Base-by-base conservation (phyloP, 2,888 invertebrate species). In the Drosophila multiciliata region DNA sequence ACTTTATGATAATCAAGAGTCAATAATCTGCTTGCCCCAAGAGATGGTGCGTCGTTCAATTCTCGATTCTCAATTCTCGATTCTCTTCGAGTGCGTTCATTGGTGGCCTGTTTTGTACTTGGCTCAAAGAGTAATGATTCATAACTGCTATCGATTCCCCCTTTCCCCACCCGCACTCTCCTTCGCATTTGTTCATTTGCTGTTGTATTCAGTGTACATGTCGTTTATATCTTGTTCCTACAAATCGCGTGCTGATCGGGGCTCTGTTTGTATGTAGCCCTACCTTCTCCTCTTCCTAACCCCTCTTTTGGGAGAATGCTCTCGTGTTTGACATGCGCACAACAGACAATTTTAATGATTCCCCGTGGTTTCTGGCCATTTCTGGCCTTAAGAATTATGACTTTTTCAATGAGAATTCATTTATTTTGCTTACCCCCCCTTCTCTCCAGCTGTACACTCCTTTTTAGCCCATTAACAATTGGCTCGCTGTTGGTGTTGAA, bases 141-240 rank as follows among this genome's bases (percentile, higher is more conserved):
- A 87, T 87, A 87, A 82, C 71, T 82, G 73, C 63, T 67, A 35
- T 62, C 45, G 40, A 20, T 29, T 20, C 42, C 42, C 29, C 26
- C 40, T 45, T 1, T 1, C 54, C 33, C 42, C 45, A 36, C 23
- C 35, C 17, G 36, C 45, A 38, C 9, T 9, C 33, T 2, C 7
- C 29, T 40, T 29, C 36, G 20, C 42, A 67, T 70, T 69, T 78
- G 80, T 80, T 88, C 81, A 80, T 86, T 81, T 86, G 80, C 75
- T 73, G 82, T 78, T 71, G 80, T 87, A 87, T 82, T 80, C 80
- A 82, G 76, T 86, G 85, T 86, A 87, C 89, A 87, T 87, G 87
- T 89, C 89, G 89, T 85, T 87, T 79, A 73, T 84, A 89, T 87
- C 89, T 81, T 89, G 87, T 89, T 87, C 75, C 70, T 81, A 87